Evolutionary conservation across 2,113 vertebrate genomes (phyloP), one percentile per base, ranked within the genome.

Genomic region (Melanostigma gelatinosum): DNA sequence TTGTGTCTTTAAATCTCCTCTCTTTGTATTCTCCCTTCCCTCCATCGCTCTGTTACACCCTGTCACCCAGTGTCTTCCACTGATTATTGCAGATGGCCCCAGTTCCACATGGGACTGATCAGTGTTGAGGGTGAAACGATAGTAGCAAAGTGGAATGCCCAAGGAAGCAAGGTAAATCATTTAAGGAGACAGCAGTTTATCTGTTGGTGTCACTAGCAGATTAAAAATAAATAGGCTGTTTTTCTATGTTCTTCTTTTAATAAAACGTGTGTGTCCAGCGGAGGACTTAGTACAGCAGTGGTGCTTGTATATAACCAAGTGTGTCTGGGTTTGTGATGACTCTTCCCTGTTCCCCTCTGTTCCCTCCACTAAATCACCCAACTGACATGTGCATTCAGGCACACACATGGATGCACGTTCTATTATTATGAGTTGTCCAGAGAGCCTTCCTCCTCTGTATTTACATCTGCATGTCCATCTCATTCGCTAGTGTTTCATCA

Each of bases 121-220:
- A 75, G 62, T 80, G 63, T 73, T 84, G 72, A 82, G 76, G 78
- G 55, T 75, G 40, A 87, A 83, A 87, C 62, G 22, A 55, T 24
- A 55, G 52, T n/a, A 69, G 55, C 66, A 78, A 78, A 78, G 71
- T 54, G 20, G 32, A 85, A 79, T 86, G 72, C 62, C 64, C 12
- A 13, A 71, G 67, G 63, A 61, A 81, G 44, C 48, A 50, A 67
- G 48, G 48, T 87, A 89, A 82, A 87, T 87, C 38, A 87, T 85
- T 79, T 76, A 80, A 77, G 38, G 1, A 44, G 77, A 90, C 69
- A 87, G 71, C 72, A 83, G 69, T 85, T 87, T 85, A 81, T 65
- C 68, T 76, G 62, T 69, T 88, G 76, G 83, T 89, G 83, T 88
- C 82, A 82, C 72, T 18, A 81, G 69, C 58, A 80, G 72, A 90